Base-by-base conservation (phyloP, 2,888 invertebrate species). In the Cephus sareptanus region DNA sequence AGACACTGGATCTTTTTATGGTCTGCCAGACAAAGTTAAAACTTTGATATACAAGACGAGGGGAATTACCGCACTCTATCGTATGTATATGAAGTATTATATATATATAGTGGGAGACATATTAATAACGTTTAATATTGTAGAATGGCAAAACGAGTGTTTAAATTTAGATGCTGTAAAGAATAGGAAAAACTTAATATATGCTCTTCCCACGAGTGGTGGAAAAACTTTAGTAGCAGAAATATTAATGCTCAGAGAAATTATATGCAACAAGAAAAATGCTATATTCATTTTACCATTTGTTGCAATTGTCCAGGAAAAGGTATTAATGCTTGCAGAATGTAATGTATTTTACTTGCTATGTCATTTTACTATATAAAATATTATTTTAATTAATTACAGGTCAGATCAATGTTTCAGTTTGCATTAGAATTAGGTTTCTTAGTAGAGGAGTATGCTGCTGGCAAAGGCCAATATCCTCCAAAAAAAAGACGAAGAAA, bases 191-290 rank as follows among this genome's bases (percentile, higher is more conserved):
- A 99, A 99, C 92, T 93, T 99, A 73, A 95, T 99, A 80, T 98
- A 98, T 89, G 97, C 98, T 0, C 91, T 99, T 71, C 99, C 99
- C 0, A 99, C 99, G 0, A 98, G 98, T 89, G 99, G 99, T 1
- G 99, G 99, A 0, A 99, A 99, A 93, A 99, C 99, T 1, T 92
- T 99, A 37, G 98, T 99, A 15, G 98, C 99, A 0, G 99, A 99
- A 92, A 96, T 99, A 80, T 93, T 99, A 75, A 98, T 99, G 93
- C 92, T 99, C 31, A 93, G 95, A 73, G 97, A 98, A 92, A 92
- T 99, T 11, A 91, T 98, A 13, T 95, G 96, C 83, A 93, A 95
- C 77, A 95, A 95, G 87, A 95, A 94, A 85, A 97, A 98, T 93
- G 97, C 95, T 15, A 92, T 99, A 34, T 96, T 99, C 84, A 95